Conservation (phyloP, 2,888 invertebrate species). For the Dicycla oo region DNA sequence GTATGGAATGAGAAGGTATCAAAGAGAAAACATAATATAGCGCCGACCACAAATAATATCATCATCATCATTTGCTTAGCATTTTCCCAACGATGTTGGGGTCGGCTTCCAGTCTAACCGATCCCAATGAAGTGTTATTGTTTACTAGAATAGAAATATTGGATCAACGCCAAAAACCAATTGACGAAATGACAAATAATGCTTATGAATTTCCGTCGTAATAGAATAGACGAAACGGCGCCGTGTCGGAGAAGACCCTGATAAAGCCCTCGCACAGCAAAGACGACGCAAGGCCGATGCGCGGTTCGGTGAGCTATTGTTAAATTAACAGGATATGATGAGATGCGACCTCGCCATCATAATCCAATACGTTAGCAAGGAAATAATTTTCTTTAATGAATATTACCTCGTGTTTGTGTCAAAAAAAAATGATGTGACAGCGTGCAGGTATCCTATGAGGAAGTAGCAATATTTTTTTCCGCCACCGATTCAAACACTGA, state of each 20-base stretch:
- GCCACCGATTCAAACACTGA: slow-evolving; percentile 49
- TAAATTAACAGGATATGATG: slow-evolving; percentile 82
- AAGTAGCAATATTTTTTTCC: slow-evolving; percentile 59
- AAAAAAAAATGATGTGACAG: slow-evolving; percentile 73
- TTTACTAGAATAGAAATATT: slow-evolving; percentile 8
- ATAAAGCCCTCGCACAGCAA: slow-evolving; percentile 72
- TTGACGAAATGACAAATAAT: slow-evolving; percentile 15
- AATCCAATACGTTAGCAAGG: slow-evolving; percentile 80
- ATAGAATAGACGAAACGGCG: slow-evolving; percentile 43
- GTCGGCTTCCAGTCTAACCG: too few species aligned
- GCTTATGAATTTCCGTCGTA: slow-evolving; percentile 24
- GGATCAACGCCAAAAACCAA: slow-evolving; percentile 23
- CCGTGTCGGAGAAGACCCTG: slow-evolving; percentile 74
- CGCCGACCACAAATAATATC: too few species aligned
- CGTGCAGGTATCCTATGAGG: slow-evolving; percentile 62
- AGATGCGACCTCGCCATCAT: slow-evolving; percentile 77
- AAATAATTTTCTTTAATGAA: slow-evolving; percentile 80
- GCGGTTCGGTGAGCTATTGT: slow-evolving; percentile 75
- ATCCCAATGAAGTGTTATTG: slow-evolving; percentile 25
- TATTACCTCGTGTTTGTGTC: slow-evolving; percentile 72
- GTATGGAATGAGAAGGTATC: too few species aligned
- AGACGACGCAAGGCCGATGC: slow-evolving; percentile 70
- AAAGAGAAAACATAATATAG: too few species aligned
- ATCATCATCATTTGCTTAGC: too few species aligned
- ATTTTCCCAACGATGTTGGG: too few species aligned